Conservation (phyloP, 2,888 invertebrate genomes). For the Dryocosmus kuriphilus region DNA sequence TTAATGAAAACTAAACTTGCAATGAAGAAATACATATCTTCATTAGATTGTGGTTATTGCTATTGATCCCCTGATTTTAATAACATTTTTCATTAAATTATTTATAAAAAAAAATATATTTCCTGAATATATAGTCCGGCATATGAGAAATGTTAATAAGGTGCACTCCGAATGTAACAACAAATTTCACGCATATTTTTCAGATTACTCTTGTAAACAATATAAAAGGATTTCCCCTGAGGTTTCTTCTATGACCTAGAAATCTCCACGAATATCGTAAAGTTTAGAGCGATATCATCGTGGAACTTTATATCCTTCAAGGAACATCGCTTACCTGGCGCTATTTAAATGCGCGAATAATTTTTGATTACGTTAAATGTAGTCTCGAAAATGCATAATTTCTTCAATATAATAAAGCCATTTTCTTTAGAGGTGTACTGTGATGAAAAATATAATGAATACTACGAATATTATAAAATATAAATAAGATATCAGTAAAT, state of each 20-base stretch:
- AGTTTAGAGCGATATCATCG: slow-evolving; percentile 18
- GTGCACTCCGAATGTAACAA: not conserved
- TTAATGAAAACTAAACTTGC: not conserved
- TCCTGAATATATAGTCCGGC: not conserved
- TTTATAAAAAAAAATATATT: not conserved
- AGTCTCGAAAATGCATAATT: too few species aligned
- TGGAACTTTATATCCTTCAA: not conserved
- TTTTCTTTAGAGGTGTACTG: too few species aligned
- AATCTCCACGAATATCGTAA: not conserved
- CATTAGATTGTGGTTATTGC: not conserved
- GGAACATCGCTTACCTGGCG: not conserved
- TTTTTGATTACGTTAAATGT: not conserved
- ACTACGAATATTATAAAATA: too few species aligned
- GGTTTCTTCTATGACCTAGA: slow-evolving; percentile 4
- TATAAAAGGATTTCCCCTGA: slow-evolving; percentile 3
- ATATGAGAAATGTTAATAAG: not conserved
- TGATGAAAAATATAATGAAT: too few species aligned
- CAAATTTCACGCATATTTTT: not conserved
- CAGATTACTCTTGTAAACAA: not conserved
- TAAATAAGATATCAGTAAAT: too few species aligned
- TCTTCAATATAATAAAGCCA: too few species aligned
- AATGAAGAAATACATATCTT: not conserved
- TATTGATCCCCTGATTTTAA: not conserved
- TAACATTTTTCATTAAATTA: too few species aligned
- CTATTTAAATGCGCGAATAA: slow-evolving; percentile 4